These are phyloP conservation scores for Nannobrachium achirus DNA, from an alignment of 2,113 vertebrate species.

Conservation along the genomic window DNA sequence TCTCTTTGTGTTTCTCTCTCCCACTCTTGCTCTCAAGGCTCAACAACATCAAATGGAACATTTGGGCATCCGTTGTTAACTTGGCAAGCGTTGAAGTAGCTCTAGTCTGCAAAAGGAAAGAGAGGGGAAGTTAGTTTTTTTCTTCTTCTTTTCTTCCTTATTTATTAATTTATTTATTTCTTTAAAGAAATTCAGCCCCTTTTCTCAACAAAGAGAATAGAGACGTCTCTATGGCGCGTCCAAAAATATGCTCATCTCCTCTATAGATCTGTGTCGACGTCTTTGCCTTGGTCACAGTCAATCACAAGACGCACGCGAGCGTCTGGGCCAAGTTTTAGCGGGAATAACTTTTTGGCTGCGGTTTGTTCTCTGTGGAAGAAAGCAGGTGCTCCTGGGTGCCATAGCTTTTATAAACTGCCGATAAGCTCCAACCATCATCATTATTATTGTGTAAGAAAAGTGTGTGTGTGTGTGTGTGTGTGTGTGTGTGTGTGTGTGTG, in stretches of 20 bases:
- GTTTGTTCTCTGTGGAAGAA: constrained; percentile 61
- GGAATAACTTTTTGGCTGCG: not conserved
- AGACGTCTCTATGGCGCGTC: constrained; percentile 63
- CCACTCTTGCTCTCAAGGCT: constrained; percentile 73
- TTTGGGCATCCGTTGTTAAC: constrained; percentile 72
- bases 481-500: not conserved
- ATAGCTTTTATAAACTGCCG: constrained; percentile 69
- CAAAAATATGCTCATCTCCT: constrained; percentile 62
- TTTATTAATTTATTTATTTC: not conserved
- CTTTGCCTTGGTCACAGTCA: constrained; percentile 52
- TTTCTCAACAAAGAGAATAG: constrained; percentile 62
- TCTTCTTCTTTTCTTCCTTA: constrained; percentile 13
- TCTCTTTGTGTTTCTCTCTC: constrained; percentile 46
- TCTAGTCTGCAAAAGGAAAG: constrained; percentile 43
- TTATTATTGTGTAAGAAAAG: constrained; percentile 43
- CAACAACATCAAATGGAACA: constrained; percentile 76
- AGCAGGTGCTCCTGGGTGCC: constrained; percentile 61
- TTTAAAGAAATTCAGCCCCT: constrained; percentile 41
- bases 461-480: constrained; percentile 25
- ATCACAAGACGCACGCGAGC: constrained; percentile 45
- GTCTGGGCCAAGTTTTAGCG: constrained; percentile 55
- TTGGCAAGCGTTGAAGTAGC: constrained; percentile 72
- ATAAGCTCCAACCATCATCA: constrained; percentile 59
- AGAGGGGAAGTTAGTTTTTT: constrained; percentile 32
- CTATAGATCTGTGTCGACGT: constrained; percentile 56